phyloP scores from a whole-genome alignment of 2,888 invertebrate species.

The Synanthedon vespiformis region DNA sequence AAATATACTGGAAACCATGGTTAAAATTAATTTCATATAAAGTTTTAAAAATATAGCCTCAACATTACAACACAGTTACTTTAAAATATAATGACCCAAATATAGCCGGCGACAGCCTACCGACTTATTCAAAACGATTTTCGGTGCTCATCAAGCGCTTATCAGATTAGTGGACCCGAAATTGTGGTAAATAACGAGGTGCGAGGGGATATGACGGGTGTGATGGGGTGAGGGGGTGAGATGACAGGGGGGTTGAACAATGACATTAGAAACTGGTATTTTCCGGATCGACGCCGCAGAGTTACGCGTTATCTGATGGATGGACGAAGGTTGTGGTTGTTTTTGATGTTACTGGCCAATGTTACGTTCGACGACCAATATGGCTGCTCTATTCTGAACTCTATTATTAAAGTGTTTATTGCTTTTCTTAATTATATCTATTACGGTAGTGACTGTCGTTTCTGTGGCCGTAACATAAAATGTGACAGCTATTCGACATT shows the following conservation, averaged over 20 bases:
- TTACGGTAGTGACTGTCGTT: too few species aligned
- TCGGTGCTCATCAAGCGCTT: conserved; percentile 32
- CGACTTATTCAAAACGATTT: conserved; percentile 4
- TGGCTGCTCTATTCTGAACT: too few species aligned
- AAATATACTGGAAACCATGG: too few species aligned
- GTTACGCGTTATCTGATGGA: conserved; percentile 1
- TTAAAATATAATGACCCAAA: not conserved
- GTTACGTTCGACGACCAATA: too few species aligned
- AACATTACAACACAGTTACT: not conserved
- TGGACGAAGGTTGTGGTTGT: not conserved
- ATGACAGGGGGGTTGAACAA: conserved; percentile 7
- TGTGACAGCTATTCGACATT: too few species aligned
- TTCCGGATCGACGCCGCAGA: conserved; percentile 12
- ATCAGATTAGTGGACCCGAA: conserved; percentile 34
- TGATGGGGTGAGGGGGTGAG: conserved; percentile 5
- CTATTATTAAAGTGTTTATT: too few species aligned
- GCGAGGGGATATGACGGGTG: conserved; percentile 14
- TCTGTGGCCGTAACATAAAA: too few species aligned
- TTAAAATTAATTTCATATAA: too few species aligned
- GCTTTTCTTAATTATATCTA: too few species aligned
- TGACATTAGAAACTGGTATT: conserved; percentile 17
- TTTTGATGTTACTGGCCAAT: not conserved
- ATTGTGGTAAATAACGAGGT: conserved; percentile 20
- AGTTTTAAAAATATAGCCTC: too few species aligned
- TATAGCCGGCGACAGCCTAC: not conserved